Percentiles rank a stretch among this genome's conserved stretches.
phyloP scores from a whole-genome alignment of 2,797 vertebrate species.

The Silurus aristotelis region DNA sequence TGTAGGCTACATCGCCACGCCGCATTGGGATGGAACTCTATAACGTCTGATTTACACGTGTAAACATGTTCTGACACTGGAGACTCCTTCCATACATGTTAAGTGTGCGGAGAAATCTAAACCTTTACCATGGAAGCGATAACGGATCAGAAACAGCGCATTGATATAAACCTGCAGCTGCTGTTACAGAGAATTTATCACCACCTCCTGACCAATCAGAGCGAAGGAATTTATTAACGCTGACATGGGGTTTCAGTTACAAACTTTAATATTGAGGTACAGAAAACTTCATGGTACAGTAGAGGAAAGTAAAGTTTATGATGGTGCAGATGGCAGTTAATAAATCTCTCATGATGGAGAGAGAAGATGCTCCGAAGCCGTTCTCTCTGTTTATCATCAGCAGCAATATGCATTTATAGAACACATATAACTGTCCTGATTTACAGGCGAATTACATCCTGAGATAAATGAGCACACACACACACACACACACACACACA shows the following conservation, averaged over 20 bases:
- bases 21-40: too few relatives aligned
- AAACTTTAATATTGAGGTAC: slow-evolving; percentile 2
- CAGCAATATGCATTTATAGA: slow-evolving; percentile 28
- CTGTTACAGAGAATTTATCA: not conserved
- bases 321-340: slow-evolving; percentile 48
- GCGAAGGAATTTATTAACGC: not conserved
- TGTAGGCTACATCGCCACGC: too few relatives aligned
- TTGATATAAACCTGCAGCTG: not conserved
- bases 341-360: slow-evolving; percentile 46
- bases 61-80: too few relatives aligned
- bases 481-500: not conserved
- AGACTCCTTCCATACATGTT: too few relatives aligned
- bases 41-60: too few relatives aligned
- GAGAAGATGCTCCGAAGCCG: not conserved
- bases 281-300: slow-evolving; percentile 29
- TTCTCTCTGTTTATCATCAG: slow-evolving; percentile 29
- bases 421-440: slow-evolving; percentile 47
- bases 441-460: slow-evolving; percentile 35
- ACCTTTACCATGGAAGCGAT: too few relatives aligned
- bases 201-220: not conserved
- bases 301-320: slow-evolving; percentile 50
- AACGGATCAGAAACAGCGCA: too few relatives aligned
- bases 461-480: slow-evolving; percentile 10
- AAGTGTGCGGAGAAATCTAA: too few relatives aligned
- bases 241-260: not conserved